Evolutionary conservation across 1,140 invertebrate genomes (phyloP), one percentile per base, ranked within the genome.

Genomic region (Lithobius niger): DNA sequence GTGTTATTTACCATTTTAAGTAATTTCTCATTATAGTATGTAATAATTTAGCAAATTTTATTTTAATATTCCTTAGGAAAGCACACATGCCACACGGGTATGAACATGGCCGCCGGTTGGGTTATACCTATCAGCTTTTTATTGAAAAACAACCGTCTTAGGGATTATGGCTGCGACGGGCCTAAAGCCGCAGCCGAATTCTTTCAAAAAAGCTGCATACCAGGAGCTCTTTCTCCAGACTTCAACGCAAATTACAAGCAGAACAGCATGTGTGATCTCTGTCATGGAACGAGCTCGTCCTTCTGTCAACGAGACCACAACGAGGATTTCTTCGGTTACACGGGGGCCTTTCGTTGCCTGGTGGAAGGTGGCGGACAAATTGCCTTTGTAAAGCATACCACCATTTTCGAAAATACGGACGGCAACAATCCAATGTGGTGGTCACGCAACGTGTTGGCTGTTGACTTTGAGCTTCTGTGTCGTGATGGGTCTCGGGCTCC

Each of bases 321-420:
- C 0, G 91, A 96, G 71, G 84, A 86, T 62, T 95, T 89, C 64
- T 95, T 82, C 66, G 89, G 91, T 0, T 78, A 88, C 61, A 89
- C 82, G 19, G 92, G 93, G 50, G 90, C 93, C 0, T 83, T 97
- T 57, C 75, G 91, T 47, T 97, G 93, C 69, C 76, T 98, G 28
- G 87, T 95, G 1, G 94, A 97, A 72, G 90, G 89, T 15, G 89
- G 89, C 16, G 94, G 91, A 2, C 81, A 97, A 68, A 89, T 97
- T 16, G 92, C 94, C 0, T 97, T 97, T 70, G 85, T 94, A 1
- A 88, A 92, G 59, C 76, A 78, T 60, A 88, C 88, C 0, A 92
- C 92, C 0, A 87, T 95, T 0, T 78, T 80, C 22, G 91, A 95
- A 67, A 95, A 89, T 64, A 87, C 88, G 0, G 89, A 88, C 60